These are phyloP conservation scores for Dicyrtomina minuta DNA, from an alignment of 2,888 invertebrate genomes.

Conservation along the genomic window DNA sequence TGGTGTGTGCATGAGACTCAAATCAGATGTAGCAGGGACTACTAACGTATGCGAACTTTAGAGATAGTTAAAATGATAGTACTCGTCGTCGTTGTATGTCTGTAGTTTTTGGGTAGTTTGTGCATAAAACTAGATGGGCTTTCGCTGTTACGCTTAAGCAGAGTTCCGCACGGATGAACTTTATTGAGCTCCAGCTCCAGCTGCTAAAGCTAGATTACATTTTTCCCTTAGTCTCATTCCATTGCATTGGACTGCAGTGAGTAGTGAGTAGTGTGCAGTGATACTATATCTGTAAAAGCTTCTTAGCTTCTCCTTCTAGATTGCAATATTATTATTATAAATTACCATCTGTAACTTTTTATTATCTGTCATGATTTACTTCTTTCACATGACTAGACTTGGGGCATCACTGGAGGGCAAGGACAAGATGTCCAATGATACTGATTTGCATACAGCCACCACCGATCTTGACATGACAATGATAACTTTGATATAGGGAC, in stretches of 20 bases:
- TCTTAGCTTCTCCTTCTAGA: not conserved
- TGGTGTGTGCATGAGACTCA: not conserved
- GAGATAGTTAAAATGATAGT: not conserved
- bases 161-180: constrained; percentile 23
- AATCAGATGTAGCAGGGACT: too few relatives aligned
- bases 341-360: constrained; percentile 20
- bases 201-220: constrained; percentile 13
- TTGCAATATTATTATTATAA: constrained; percentile 7
- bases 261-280: not conserved
- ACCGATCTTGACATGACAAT: too few relatives aligned
- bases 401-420: constrained; percentile 11
- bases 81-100: too few relatives aligned
- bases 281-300: not conserved
- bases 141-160: constrained; percentile 8
- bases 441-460: too few relatives aligned
- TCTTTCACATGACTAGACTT: constrained; percentile 10
- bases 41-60: not conserved
- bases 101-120: too few relatives aligned
- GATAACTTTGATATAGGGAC: too few relatives aligned
- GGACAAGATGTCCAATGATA: not conserved
- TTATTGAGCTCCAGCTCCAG: constrained; percentile 26
- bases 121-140: constrained; percentile 8
- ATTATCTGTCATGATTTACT: constrained; percentile 18
- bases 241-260: constrained; percentile 3
- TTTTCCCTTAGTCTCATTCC: not conserved